phyloP scores from a whole-genome alignment of 2,113 vertebrate genomes.

The Passerina amoena region DNA sequence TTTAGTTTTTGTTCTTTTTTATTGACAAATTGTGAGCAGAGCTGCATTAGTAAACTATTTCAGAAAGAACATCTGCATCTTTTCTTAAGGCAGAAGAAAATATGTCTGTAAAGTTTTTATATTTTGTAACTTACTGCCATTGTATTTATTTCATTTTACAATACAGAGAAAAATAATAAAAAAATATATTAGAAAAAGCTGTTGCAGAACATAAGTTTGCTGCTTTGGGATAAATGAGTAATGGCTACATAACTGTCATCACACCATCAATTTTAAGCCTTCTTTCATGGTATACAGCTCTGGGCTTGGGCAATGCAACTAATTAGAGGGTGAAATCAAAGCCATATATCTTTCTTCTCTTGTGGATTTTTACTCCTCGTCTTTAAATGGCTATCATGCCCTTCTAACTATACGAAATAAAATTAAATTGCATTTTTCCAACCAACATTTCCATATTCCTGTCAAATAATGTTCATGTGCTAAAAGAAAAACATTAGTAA shows the following conservation, averaged over 20 bases:
- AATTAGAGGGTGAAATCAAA: constrained; percentile 50
- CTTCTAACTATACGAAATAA: background rate
- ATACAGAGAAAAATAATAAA: background rate
- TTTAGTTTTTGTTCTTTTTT: background rate
- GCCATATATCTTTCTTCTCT: constrained; percentile 23
- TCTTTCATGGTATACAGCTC: constrained; percentile 16
- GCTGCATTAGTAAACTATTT: background rate
- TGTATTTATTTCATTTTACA: background rate
- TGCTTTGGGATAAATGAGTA: constrained; percentile 28
- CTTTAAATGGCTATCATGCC: background rate
- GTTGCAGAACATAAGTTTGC: background rate
- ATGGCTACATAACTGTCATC: constrained; percentile 50
- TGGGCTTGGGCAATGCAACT: background rate
- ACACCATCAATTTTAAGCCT: constrained; percentile 26
- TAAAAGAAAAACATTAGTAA: background rate
- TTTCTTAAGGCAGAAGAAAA: background rate
- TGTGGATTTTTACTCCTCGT: constrained; percentile 1
- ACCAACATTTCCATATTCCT: background rate
- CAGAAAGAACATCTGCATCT: background rate
- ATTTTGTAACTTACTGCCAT: background rate
- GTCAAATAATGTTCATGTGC: background rate
- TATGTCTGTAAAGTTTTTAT: background rate
- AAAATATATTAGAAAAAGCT: constrained; percentile 26
- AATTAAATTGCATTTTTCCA: background rate
- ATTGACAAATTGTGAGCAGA: background rate